Conservation (phyloP, 2,113 vertebrate genomes). For the Alligator sinensis region DNA sequence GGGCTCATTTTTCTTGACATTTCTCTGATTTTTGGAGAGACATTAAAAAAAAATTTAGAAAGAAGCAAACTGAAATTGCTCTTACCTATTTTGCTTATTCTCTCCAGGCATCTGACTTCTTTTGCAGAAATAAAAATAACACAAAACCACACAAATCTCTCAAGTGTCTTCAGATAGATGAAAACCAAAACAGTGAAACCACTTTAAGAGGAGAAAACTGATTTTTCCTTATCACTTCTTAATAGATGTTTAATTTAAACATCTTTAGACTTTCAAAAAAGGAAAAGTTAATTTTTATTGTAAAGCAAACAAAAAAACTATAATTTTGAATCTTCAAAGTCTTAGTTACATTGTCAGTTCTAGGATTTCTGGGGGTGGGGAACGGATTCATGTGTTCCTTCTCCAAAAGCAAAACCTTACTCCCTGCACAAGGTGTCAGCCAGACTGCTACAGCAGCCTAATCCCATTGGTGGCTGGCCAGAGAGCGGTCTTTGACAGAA, state of each 20-base stretch:
- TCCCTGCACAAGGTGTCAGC: not conserved
- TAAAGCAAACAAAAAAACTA: not conserved
- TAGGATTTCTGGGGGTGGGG: not conserved
- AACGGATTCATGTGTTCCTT: rapidly evolving
- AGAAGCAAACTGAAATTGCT: not conserved
- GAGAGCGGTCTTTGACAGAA: conserved; percentile 65
- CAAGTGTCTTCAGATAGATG: conserved; percentile 55
- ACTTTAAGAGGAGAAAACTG: conserved; percentile 31
- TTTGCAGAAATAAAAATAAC: conserved; percentile 8
- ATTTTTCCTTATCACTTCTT: conserved; percentile 67
- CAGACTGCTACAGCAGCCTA: conserved; percentile 12
- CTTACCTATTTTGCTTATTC: conserved; percentile 63
- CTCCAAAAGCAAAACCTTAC: not conserved
- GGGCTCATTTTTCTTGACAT: not conserved
- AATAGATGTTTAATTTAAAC: conserved; percentile 16
- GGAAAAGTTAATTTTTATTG: not conserved
- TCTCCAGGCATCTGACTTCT: not conserved
- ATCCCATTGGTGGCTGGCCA: conserved; percentile 17
- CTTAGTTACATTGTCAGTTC: rapidly evolving
- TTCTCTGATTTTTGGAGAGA: conserved; percentile 1
- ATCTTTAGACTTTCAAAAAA: not conserved
- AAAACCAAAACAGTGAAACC: conserved; percentile 54
- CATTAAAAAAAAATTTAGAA: not conserved
- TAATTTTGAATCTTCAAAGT: not conserved
- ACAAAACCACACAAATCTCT: not conserved